A percentile compares a stretch with the other conserved stretches of the same genome.
Conservation (phyloP, 2,888 invertebrate species). For the Drosophila antonietae region DNA sequence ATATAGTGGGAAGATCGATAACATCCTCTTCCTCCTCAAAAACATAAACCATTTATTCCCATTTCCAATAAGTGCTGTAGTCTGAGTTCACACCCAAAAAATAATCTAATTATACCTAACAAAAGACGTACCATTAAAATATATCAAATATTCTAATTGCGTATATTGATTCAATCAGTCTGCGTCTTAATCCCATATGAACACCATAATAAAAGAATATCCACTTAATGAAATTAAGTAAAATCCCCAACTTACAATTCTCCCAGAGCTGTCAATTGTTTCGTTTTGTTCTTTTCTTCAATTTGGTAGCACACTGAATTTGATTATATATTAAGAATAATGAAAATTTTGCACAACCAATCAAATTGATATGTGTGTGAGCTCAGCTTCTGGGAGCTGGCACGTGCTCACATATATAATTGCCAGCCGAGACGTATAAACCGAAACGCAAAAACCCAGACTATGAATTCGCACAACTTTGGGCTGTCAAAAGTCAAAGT, state of each 20-base stretch:
- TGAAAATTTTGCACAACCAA: slow-evolving; percentile 53
- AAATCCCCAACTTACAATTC: not conserved
- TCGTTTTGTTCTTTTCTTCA: slow-evolving; percentile 5
- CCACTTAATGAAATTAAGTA: slow-evolving; percentile 21
- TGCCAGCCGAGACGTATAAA: slow-evolving; percentile 16
- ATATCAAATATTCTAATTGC: not conserved
- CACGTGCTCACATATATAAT: slow-evolving; percentile 66
- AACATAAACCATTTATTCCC: too few relatives aligned
- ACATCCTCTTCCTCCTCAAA: too few relatives aligned
- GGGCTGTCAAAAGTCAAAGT: slow-evolving; percentile 74
- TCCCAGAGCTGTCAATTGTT: slow-evolving; percentile 23
- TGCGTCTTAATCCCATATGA: not conserved
- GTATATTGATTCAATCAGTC: not conserved
- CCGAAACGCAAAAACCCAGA: slow-evolving; percentile 17
- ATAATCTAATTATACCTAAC: not conserved
- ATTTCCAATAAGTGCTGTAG: not conserved
- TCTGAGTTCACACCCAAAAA: too few relatives aligned
- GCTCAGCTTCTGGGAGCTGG: slow-evolving; percentile 32
- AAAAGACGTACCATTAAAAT: not conserved
- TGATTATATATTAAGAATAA: slow-evolving; percentile 52
- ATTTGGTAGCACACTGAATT: slow-evolving; percentile 39
- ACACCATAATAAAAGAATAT: not conserved
- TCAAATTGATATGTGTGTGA: slow-evolving; percentile 47
- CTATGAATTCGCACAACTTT: slow-evolving; percentile 69
- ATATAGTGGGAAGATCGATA: too few relatives aligned